Evolutionary conservation across 2,113 vertebrate genomes (phyloP), one percentile per base, ranked within the genome.

Genomic region (Oceanodroma tethys): DNA sequence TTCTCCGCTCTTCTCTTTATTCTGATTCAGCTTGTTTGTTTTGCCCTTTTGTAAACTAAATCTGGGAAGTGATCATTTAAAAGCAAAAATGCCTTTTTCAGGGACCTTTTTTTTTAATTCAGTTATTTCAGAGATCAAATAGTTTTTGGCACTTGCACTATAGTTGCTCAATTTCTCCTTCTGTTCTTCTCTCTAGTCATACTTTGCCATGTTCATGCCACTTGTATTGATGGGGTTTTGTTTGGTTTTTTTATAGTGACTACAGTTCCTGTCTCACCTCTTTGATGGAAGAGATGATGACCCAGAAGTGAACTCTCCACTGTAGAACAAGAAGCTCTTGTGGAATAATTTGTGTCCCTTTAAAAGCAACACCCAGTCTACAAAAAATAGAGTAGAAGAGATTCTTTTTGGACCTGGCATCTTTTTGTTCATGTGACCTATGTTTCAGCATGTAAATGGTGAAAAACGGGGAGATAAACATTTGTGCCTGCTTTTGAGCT

Each of bases 381-480:
- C 65, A 93, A 95, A 89, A 90, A 81, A 86, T 63, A 95, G 93
- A 86, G 81, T 95, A 96, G 95, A 97, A 91, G 91, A 93, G 63
- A 94, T 92, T 94, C 82, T 95, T 97, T 98, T 96, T 93, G 74
- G 70, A 78, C 53, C 62, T 84, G 43, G 80, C 73, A 34, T 93
- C 97, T 96, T 97, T 76, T 65, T 94, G 97, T 97, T 95, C 81
- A 63, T 96, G 94, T 98, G 96, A 85, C 90, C 93, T 96, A 79
- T 90, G 90, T 95, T 95, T 97, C 89, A 96, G 95, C 96, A 97
- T 97, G 97, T 98, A 97, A 97, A 97, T 98, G 93, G 97, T 97
- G 94, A 97, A 97, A 90, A 97, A 90, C 95, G 56, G 97, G 97
- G 97, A 97, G 94, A 90, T 75, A 95, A 97, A 91, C 94, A 56